These are phyloP conservation scores for Ceratothoa steindachneri DNA, from an alignment of 2,888 invertebrate species.

Conservation along the genomic window DNA sequence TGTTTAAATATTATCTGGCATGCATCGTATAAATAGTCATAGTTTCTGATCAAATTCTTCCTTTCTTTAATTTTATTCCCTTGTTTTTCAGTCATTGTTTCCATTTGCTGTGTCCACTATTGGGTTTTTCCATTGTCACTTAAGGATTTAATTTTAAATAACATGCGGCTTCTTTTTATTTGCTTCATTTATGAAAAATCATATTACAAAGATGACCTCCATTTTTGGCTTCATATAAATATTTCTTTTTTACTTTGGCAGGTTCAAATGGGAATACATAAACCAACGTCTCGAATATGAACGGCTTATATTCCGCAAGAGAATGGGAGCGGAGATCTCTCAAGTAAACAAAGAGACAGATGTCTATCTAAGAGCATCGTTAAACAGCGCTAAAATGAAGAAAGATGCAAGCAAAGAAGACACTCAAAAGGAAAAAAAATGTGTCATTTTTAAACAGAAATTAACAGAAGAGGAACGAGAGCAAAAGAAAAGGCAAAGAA, in stretches of 20 bases:
- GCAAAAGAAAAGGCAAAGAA: slow-evolving; percentile 22
- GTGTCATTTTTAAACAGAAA: slow-evolving; percentile 27
- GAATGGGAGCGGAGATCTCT: slow-evolving; percentile 33
- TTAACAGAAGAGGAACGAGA: slow-evolving; percentile 21
- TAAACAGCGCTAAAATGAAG: slow-evolving; percentile 22
- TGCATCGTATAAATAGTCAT: too few species aligned
- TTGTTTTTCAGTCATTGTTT: too few species aligned
- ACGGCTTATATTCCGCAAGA: slow-evolving; percentile 22
- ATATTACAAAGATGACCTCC: too few species aligned
- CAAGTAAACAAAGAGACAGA: slow-evolving; percentile 34
- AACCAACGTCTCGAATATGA: slow-evolving; percentile 36
- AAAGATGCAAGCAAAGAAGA: slow-evolving; percentile 10
- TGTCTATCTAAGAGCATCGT: slow-evolving; percentile 21
- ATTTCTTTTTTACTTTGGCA: background rate
- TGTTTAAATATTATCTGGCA: too few species aligned
- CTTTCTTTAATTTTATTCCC: too few species aligned
- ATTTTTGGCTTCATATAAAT: too few species aligned
- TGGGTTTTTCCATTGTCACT: too few species aligned
- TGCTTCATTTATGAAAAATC: too few species aligned
- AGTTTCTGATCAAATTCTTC: too few species aligned
- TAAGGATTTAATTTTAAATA: too few species aligned
- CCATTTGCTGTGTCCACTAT: too few species aligned
- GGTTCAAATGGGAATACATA: slow-evolving; percentile 34
- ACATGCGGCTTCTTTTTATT: too few species aligned
- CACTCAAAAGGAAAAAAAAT: slow-evolving; percentile 2